These are phyloP conservation scores for Galagoides demidoff DNA, from an alignment of 2,797 vertebrate genomes.

Conservation along the genomic window DNA sequence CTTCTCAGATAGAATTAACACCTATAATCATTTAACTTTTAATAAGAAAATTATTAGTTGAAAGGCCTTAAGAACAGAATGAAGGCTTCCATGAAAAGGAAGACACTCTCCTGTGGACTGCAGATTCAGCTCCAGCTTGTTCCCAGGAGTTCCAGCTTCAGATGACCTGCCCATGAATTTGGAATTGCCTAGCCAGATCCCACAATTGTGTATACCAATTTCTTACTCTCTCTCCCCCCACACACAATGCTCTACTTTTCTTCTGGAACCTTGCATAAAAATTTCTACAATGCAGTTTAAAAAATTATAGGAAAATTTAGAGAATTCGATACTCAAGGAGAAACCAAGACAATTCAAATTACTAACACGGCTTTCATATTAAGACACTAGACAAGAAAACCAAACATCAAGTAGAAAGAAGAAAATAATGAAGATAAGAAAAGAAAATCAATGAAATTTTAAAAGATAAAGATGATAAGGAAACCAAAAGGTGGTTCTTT, in stretches of 20 bases:
- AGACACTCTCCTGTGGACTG: not conserved
- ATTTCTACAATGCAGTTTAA: not conserved
- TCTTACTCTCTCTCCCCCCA: not conserved
- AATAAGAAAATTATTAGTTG: not conserved
- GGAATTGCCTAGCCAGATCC: not conserved
- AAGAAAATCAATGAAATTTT: not conserved
- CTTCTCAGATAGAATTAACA: not conserved
- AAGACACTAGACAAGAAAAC: not conserved
- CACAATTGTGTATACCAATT: not conserved
- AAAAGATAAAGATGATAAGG: not conserved
- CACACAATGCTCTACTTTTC: not conserved
- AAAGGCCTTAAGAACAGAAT: not conserved
- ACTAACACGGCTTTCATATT: not conserved
- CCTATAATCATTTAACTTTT: not conserved
- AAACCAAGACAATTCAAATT: not conserved
- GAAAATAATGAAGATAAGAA: not conserved
- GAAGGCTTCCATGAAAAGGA: not conserved
- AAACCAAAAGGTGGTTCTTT: not conserved
- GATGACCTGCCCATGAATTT: not conserved
- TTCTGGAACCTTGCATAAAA: not conserved
- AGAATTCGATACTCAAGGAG: not conserved
- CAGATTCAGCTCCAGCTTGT: not conserved
- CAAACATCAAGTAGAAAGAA: not conserved
- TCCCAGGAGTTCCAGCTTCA: not conserved
- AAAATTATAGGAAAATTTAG: not conserved